A percentile compares a stretch with the other conserved stretches of the same genome.
Conservation (phyloP, 1,140 invertebrate species). For the Zaprionus gabonicus region DNA sequence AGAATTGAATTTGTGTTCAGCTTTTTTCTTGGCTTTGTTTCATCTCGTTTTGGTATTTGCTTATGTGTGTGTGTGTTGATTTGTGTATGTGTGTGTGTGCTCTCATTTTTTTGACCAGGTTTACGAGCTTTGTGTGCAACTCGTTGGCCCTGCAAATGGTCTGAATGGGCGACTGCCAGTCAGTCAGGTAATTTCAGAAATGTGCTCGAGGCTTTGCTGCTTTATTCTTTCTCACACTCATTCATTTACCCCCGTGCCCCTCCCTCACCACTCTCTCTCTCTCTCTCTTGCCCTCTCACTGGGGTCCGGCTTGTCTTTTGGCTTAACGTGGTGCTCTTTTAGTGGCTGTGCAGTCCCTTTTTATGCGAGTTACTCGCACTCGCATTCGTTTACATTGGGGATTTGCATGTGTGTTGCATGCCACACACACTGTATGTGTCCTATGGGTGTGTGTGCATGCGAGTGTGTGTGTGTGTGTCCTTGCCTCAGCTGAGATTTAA, state of each 20-base stretch:
- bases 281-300: constrained; percentile 3
- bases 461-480: constrained; percentile 27
- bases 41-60: constrained; percentile 1
- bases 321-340: constrained; percentile 62
- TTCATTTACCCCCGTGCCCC: too few species aligned
- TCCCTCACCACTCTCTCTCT: neutral
- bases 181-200: constrained; percentile 80
- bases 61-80: neutral
- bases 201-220: constrained; percentile 41
- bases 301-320: constrained; percentile 61
- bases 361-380: constrained; percentile 62
- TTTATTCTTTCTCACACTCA: constrained; percentile 8
- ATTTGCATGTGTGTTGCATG: constrained; percentile 77
- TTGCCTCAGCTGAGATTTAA: constrained; percentile 73
- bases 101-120: constrained; percentile 12
- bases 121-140: constrained; percentile 37
- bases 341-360: constrained; percentile 63
- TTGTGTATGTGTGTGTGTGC: neutral
- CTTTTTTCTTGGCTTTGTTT: constrained; percentile 4
- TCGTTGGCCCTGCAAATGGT: constrained; percentile 36
- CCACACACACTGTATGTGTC: constrained; percentile 11
- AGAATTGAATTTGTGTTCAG: constrained; percentile 40
- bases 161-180: constrained; percentile 42
- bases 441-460: constrained; percentile 1
- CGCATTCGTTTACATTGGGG: constrained; percentile 75